Conservation (phyloP, 1,140 invertebrate species). For the Xylocopa sonorina region DNA sequence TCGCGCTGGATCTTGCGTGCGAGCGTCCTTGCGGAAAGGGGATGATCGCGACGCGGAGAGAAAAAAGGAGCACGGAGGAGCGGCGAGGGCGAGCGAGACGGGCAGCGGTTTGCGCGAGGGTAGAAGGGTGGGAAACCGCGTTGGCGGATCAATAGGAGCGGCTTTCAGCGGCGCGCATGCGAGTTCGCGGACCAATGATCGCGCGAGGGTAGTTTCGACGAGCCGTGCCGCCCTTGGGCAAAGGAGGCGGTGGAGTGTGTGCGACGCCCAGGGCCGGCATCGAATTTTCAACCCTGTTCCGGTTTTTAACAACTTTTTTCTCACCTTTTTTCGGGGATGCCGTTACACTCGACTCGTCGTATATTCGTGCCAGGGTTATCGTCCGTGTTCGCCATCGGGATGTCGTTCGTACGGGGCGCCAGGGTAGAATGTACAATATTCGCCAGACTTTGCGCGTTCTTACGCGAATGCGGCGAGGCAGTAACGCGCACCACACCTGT, state of each 20-base stretch:
- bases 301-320: background rate
- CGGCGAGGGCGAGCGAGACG: constrained; percentile 19
- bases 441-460: no score
- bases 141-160: constrained; percentile 64
- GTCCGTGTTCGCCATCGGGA: no score
- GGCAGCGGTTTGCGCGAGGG: background rate
- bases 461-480: no score
- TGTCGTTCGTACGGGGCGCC: no score
- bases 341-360: background rate
- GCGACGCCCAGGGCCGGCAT: constrained; percentile 73
- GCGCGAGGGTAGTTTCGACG: constrained; percentile 62
- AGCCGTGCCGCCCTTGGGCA: constrained; percentile 65
- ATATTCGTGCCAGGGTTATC: background rate
- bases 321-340: no score
- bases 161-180: constrained; percentile 60
- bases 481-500: no score
- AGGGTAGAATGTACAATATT: no score
- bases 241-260: constrained; percentile 24
- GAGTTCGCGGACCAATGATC: constrained; percentile 55
- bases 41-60: constrained; percentile 16
- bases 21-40: constrained; percentile 60
- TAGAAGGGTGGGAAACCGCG: constrained; percentile 12
- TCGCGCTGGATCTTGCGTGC: constrained; percentile 77
- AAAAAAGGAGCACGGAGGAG: background rate
- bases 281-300: constrained; percentile 18